phyloP scores from a whole-genome alignment of 2,888 invertebrate genomes.

The Drosophila picticornis region DNA sequence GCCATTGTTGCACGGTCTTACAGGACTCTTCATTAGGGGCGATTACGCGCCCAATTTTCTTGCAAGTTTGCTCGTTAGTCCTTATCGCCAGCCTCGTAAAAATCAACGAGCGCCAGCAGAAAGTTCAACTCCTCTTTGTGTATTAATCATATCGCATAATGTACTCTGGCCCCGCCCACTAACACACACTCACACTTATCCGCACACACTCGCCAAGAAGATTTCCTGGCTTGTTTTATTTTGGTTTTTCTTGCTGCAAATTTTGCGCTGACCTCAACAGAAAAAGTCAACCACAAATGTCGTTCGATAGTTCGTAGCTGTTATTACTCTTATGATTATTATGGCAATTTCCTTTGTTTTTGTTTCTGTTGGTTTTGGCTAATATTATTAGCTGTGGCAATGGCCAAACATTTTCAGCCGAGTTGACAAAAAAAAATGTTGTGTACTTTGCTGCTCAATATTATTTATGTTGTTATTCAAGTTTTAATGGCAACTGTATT shows the following conservation, averaged over 20 bases:
- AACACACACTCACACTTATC: conserved; percentile 1
- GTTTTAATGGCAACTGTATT: conserved; percentile 47
- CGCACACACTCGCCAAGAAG: conserved; percentile 19
- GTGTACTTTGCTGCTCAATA: conserved; percentile 30
- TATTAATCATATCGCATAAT: conserved; percentile 54
- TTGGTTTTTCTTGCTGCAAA: conserved; percentile 12
- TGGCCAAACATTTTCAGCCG: conserved; percentile 63
- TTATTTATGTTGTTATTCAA: conserved; percentile 49
- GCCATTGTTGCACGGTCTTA: conserved; percentile 22
- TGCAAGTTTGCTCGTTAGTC: conserved; percentile 52
- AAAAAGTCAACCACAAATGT: conserved; percentile 38
- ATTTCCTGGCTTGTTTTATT: conserved; percentile 13
- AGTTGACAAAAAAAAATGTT: conserved; percentile 65
- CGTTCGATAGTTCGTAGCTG: conserved; percentile 45
- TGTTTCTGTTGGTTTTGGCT: conserved; percentile 22
- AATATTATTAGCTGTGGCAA: conserved; percentile 35
- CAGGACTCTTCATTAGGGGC: conserved; percentile 27
- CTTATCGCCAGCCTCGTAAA: conserved; percentile 56
- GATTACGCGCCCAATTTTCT: conserved; percentile 28
- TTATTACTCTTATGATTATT: conserved; percentile 33
- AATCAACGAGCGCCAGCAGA: conserved; percentile 36
- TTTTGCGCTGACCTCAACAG: conserved; percentile 50
- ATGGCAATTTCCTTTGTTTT: conserved; percentile 22
- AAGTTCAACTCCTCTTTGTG: conserved; percentile 38
- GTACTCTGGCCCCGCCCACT: conserved; percentile 39